Conservation (phyloP, 2,797 vertebrate genomes). For the Coregonus ussuriensis region DNA sequence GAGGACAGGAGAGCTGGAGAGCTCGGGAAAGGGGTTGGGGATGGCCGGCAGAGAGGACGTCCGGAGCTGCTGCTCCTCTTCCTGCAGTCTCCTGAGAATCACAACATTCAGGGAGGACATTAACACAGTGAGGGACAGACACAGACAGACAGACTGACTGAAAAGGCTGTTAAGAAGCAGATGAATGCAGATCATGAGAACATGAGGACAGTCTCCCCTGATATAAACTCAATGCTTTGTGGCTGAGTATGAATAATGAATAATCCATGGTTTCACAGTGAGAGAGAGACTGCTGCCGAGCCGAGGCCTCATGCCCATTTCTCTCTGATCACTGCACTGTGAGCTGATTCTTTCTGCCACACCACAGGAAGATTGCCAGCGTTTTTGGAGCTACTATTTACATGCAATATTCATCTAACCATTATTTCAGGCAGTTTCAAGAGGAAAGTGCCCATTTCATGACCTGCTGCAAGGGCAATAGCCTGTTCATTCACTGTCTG, state of each 20-base stretch:
- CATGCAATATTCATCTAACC: constrained; percentile 7
- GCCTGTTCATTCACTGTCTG: background rate
- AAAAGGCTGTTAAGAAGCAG: background rate
- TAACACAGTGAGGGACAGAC: constrained; percentile 11
- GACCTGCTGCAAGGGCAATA: background rate
- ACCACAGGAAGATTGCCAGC: background rate
- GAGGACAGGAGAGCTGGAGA: constrained; percentile 87
- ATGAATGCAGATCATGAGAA: background rate
- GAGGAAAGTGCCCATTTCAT: background rate
- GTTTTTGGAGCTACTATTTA: background rate
- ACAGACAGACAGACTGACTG: background rate
- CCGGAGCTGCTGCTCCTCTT: constrained; percentile 88
- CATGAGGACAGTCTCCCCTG: background rate
- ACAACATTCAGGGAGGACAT: background rate
- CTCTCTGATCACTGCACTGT: background rate
- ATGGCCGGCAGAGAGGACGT: constrained; percentile 96
- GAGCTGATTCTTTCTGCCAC: constrained; percentile 1
- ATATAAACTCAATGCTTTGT: background rate
- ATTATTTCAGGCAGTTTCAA: background rate
- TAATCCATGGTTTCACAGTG: background rate
- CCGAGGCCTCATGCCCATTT: background rate
- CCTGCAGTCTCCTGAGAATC: constrained; percentile 85
- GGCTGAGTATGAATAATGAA: background rate
- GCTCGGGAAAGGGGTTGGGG: constrained; percentile 96
- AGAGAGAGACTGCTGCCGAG: background rate